phyloP scores from a whole-genome alignment of 1,140 invertebrate genomes.

The Thaumetopoea pityocampa region DNA sequence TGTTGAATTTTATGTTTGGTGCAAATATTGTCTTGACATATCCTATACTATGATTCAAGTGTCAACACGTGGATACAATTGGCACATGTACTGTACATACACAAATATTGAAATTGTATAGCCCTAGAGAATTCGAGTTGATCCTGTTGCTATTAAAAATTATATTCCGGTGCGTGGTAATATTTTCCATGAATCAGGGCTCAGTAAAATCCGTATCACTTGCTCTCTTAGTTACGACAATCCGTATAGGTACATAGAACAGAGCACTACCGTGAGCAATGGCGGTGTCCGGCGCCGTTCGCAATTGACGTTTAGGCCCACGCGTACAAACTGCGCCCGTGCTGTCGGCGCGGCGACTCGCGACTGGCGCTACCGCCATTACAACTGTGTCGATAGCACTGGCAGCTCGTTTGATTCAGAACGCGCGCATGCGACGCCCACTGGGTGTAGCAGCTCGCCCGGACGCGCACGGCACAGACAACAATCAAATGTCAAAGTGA shows the following conservation, averaged over 20 bases:
- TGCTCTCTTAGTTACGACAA: constrained; percentile 29
- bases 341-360: constrained; percentile 13
- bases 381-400: constrained; percentile 15
- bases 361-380: background rate
- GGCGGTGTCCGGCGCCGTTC: constrained; percentile 54
- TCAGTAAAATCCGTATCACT: too few species aligned
- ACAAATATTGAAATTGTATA: too few species aligned
- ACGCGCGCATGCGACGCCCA: constrained; percentile 55
- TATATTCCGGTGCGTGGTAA: too few species aligned
- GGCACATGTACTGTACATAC: too few species aligned
- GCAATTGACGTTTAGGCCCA: constrained; percentile 73
- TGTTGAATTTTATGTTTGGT: too few species aligned
- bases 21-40: too few species aligned
- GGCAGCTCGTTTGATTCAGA: constrained; percentile 10
- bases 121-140: too few species aligned
- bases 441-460: constrained; percentile 27
- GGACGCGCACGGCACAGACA: constrained; percentile 4
- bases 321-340: constrained; percentile 39
- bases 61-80: too few species aligned
- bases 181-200: too few species aligned
- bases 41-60: too few species aligned
- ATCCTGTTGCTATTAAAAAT: too few species aligned
- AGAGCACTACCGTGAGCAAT: constrained; percentile 66
- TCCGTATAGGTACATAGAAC: constrained; percentile 27
- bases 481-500: too few species aligned